Base-by-base conservation (phyloP, 1,140 invertebrate species). In the Brachionus asplanchnoidis region DNA sequence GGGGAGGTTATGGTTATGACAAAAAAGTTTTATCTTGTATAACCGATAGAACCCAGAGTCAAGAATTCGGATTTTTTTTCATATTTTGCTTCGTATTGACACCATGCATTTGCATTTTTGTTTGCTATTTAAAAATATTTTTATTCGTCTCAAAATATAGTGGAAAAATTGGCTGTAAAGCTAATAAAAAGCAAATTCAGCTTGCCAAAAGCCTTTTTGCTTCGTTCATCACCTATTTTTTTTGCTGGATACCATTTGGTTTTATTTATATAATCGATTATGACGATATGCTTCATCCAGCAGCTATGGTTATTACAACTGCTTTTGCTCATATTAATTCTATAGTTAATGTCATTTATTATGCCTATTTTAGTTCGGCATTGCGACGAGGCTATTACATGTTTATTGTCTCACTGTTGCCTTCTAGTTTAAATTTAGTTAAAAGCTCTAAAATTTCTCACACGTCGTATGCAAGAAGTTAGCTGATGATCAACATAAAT, bases 1-100 rank as follows among this genome's bases (percentile, higher is more conserved):
- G 80, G 80, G 80, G 80, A 20, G 17, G 60, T 12, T 68, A 83
- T 68, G 80, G 14, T 7, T 83, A 66, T 68, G 80, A 83, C 42
- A 83, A 68, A 46, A 83, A 83, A 46, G 73, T 50, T 1, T 46
- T 77, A 26, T 77, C 73, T 5, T 77, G 73, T 26, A 77, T 77
- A 23, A 77, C 73, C 3, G 73, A 77, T n/a, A 14, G 73, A 50
- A 77, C 73, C 8, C 40, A 77, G 26, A 77, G 73, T 50, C 73
- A 77, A 28, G 42, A 77, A 50, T 77, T 77, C 14, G 73, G 42
- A 32, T 77, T 77, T 44, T 77, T 77, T 28, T 77, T 32, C 73
- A 77, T 77, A 77, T 77, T 77, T 50, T 46, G 73, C 20, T 77
- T 53, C 50, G 73, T 77, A 4, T 50, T 50, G n/a, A 17, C 28